Evolutionary conservation across 2,888 invertebrate genomes (phyloP), one percentile per base, ranked within the genome.

Genomic region (Dysmachus trigonus): DNA sequence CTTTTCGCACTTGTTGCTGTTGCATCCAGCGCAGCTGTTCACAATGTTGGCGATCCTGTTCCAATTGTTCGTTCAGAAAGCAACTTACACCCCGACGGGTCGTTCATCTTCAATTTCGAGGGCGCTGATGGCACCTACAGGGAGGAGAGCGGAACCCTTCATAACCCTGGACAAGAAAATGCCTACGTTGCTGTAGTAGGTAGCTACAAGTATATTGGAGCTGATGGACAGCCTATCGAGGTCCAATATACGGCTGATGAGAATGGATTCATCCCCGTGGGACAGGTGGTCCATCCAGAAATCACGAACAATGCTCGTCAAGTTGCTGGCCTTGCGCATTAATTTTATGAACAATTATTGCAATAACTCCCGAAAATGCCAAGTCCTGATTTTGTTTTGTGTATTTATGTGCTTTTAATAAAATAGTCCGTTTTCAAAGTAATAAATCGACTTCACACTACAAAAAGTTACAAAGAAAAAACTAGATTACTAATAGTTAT

Each of bases 211-310:
- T 92, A 92, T 87, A 87, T 90, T 85, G 90, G 92, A 86, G 86
- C 88, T 71, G 90, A 89, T 0, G 91, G 91, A 33, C 87, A 90
- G 18, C 89, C 90, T 30, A 90, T 92, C 1, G 90, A 90, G 85
- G 92, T 92, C 1, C 89, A 88, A 88, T 92, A 92, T 53, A 92
- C 92, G 0, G 92, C 92, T 10, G 92, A 91, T 79, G 89, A 89
- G 53, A 90, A 92, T 87, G 92, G 92, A 41, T 92, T 91, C 81
- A 91, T 92, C 8, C 92, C 92, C 8, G 62, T 62, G 10, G 62
- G 62, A 62, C 62, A 62, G 2, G 62, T 27, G 2, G 91, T 92
- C 47, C 88, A 90, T 84, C 88, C 90, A 7, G 90, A 91, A n/a
- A 92, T 92, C 41, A 92, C 92, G 31, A 88, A 89, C 62, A 90